A percentile compares a stretch with the other conserved stretches of the same genome.
These are phyloP conservation scores for Anguilla obscura DNA, from an alignment of 2,797 vertebrate genomes.

Conservation along the genomic window DNA sequence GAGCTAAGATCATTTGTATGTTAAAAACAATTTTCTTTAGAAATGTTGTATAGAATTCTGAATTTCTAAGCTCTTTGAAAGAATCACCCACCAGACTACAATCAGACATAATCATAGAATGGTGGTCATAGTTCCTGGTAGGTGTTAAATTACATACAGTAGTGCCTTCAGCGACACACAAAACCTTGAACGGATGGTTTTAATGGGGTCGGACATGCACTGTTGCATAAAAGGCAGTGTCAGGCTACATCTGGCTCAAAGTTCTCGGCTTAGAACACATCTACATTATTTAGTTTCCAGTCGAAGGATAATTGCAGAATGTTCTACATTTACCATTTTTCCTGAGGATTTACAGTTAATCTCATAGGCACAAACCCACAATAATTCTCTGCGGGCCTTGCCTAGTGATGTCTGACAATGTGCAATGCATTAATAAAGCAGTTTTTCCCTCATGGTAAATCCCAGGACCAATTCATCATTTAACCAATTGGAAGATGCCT, in stretches of 20 bases:
- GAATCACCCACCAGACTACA: no score
- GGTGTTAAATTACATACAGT: no score
- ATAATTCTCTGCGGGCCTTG: constrained; percentile 7
- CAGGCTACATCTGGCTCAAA: constrained; percentile 16
- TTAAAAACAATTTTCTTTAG: no score
- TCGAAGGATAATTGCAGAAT: constrained; percentile 54
- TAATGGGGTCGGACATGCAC: no score
- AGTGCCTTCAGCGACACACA: no score
- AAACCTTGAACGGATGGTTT: no score
- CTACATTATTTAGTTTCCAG: constrained; percentile 54
- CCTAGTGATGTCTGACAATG: constrained; percentile 26
- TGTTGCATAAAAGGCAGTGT: constrained; percentile 10
- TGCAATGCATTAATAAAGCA: constrained; percentile 49
- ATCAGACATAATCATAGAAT: no score
- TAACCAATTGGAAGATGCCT: not conserved
- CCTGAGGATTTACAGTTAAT: constrained; percentile 45
- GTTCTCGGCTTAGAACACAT: constrained; percentile 35
- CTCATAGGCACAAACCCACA: constrained; percentile 23
- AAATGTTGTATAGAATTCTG: no score
- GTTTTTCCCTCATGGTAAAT: not conserved
- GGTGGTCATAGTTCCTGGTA: no score
- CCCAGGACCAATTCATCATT: not conserved
- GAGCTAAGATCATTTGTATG: no score
- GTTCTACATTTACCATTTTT: constrained; percentile 50
- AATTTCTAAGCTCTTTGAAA: no score